phyloP scores from a whole-genome alignment of 2,113 vertebrate genomes.

The Synodontis membranacea region DNA sequence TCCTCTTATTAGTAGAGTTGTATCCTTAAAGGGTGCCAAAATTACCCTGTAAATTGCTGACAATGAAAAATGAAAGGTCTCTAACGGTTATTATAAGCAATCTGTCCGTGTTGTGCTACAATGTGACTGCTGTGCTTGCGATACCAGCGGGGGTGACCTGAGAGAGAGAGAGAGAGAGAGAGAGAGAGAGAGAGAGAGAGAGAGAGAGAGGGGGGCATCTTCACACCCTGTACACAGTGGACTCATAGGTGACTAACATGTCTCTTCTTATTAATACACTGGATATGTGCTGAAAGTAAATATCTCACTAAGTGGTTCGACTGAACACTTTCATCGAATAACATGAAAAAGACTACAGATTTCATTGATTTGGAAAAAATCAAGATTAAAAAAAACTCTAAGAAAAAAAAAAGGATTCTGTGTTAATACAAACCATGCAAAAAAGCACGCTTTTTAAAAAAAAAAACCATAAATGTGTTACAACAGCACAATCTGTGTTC shows the following conservation, averaged over 20 bases:
- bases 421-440: too few species aligned
- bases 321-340: background rate
- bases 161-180: conserved; percentile 44
- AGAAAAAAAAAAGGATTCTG: too few species aligned
- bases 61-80: conserved; percentile 80
- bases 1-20: conserved; percentile 75
- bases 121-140: conserved; percentile 80
- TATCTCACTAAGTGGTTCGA: background rate
- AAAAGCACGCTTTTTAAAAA: background rate
- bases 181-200: conserved; percentile 60
- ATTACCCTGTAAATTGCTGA: conserved; percentile 79
- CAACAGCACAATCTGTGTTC: background rate
- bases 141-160: conserved; percentile 76
- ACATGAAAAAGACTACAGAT: background rate
- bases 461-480: too few species aligned
- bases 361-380: background rate
- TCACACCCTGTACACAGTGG: background rate
- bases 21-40: conserved; percentile 78
- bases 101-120: conserved; percentile 76
- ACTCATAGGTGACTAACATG: conserved; percentile 8
- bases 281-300: background rate
- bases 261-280: background rate
- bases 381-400: background rate
- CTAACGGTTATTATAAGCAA: conserved; percentile 80
- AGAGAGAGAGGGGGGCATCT: background rate